Evolutionary conservation across 2,797 vertebrate species (phyloP), one percentile per base, ranked within the genome.

Genomic region (Phrynocephalus vlangalii): DNA sequence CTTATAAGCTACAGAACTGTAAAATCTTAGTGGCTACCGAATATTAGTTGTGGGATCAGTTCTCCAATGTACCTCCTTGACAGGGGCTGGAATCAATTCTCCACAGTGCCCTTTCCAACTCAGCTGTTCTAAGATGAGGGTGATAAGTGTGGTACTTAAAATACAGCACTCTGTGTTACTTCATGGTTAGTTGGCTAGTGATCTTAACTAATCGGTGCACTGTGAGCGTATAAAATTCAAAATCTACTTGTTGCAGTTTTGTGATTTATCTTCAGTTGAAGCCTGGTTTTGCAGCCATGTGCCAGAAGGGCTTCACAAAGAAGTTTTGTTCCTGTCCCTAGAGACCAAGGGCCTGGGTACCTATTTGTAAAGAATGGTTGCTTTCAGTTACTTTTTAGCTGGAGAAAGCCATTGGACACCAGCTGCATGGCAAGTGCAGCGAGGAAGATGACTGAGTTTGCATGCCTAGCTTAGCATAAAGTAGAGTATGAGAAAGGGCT

Each of bases 331-430:
- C 68, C 8, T 63, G 8, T 60, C 33, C 73, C 2, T 79, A 38
- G 24, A 38, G n/a, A 68, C 70, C 44, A 75, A 67, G 67, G 44
- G 15, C 70, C 38, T 56, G 26, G 91, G 93, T 91, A 92, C 80
- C 83, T 1, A 16, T 87, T 93, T 11, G 91, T 83, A 33, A 92
- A 95, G 91, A 96, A 95, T 93, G 83, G 24, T 75, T 70, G 91
- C 91, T 95, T 96, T 95, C 93, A 95, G 56, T 92, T 81, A 52
- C 72, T 81, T 91, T 83, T 71, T 88, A 93, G 91, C 86, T 93
- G 3, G 92, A 91, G 90, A 92, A 93, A 91, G 87, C 79, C 44
- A 82, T 86, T 93, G 92, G 89, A 93, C 91, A 91, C 91, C 90
- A 95, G 93, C 92, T 95, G 93, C 85, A 88, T 81, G 88, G 92